Percentiles rank a stretch among this genome's conserved stretches.
phyloP scores from a whole-genome alignment of 2,797 vertebrate species.

The Amblyraja radiata region DNA sequence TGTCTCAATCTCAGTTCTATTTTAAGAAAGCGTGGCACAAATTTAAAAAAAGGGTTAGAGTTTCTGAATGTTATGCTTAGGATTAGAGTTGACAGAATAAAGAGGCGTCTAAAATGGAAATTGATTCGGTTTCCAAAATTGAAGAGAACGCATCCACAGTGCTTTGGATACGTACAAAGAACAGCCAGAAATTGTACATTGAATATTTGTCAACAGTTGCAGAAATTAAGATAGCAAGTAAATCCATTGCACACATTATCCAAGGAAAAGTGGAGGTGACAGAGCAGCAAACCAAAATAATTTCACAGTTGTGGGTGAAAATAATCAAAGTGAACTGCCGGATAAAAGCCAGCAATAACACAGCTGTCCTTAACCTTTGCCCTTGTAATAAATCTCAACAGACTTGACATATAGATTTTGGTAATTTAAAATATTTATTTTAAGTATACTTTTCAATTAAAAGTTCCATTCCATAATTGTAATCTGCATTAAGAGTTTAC shows the following conservation, averaged over 20 bases:
- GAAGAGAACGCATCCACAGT: neutral
- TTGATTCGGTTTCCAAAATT: neutral
- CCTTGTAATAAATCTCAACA: neutral
- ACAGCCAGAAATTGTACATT: neutral
- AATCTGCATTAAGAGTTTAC: slow-evolving; percentile 26
- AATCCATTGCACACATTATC: neutral
- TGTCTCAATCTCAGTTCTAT: neutral
- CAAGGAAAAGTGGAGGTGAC: too few relatives aligned
- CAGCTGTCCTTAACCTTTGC: neutral
- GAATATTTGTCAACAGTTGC: neutral
- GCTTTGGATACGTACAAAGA: neutral
- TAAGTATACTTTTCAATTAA: slow-evolving; percentile 26
- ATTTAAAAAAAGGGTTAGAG: neutral
- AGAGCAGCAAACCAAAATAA: neutral
- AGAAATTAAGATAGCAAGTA: neutral
- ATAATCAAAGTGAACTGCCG: neutral
- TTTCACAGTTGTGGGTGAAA: neutral
- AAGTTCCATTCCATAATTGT: slow-evolving; percentile 29
- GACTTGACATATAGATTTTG: neutral
- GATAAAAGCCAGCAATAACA: neutral
- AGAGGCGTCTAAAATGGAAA: too few relatives aligned
- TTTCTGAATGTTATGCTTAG: neutral
- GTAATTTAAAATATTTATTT: slow-evolving; percentile 36
- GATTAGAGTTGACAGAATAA: neutral
- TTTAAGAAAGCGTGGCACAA: neutral